Conservation (phyloP, 2,888 invertebrate genomes). For the Leucania comma region DNA sequence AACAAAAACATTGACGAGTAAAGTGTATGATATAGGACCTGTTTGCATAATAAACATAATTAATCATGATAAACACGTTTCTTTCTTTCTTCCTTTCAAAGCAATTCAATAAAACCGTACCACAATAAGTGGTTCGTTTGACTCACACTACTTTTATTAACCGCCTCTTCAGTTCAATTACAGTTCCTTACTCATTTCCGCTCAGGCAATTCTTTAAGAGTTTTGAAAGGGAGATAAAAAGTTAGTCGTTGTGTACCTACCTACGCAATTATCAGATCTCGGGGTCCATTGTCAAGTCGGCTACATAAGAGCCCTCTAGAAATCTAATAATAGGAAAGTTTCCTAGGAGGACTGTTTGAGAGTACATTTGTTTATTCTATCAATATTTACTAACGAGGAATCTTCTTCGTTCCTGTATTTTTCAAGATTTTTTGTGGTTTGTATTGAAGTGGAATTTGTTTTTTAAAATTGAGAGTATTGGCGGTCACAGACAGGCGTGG, state of each 20-base stretch:
- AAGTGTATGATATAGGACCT: too few relatives aligned
- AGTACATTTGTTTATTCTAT: constrained; percentile 49
- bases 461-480: too few relatives aligned
- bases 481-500: too few relatives aligned
- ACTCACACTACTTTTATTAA: constrained; percentile 14
- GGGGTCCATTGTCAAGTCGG: constrained; percentile 54
- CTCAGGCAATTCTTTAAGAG: constrained; percentile 34
- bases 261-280: constrained; percentile 68
- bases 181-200: constrained; percentile 39
- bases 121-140: neutral
- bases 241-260: constrained; percentile 55
- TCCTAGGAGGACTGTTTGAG: constrained; percentile 25
- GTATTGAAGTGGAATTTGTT: neutral
- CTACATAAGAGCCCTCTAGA: constrained; percentile 52
- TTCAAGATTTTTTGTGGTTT: constrained; percentile 8
- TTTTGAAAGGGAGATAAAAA: constrained; percentile 58
- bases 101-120: neutral
- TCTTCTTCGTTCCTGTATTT: constrained; percentile 1
- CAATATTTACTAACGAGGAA: constrained; percentile 46
- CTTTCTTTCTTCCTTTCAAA: too few relatives aligned
- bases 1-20: too few relatives aligned
- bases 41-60: too few relatives aligned
- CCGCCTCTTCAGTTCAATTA: constrained; percentile 19
- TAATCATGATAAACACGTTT: too few relatives aligned
- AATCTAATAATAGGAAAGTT: constrained; percentile 56